Base-by-base conservation (phyloP, 2,797 vertebrate species). In the Gallinago solitaria region DNA sequence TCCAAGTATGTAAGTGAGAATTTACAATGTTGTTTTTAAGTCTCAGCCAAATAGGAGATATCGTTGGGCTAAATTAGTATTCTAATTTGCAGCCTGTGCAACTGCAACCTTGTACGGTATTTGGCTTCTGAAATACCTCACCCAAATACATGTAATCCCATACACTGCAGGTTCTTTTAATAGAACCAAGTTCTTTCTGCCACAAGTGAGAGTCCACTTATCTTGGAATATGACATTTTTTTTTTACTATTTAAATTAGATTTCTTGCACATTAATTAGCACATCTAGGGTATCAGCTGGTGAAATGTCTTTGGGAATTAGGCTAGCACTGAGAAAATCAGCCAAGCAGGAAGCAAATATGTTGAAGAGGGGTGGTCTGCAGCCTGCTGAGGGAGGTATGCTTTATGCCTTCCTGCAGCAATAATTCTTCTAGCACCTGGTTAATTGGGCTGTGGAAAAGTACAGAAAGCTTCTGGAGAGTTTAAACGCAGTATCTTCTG, bases 251-350 rank as follows among this genome's bases (percentile, higher is more conserved):
- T 96, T 93, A 90, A 93, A 91, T 94, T 90, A 67, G 67, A 60
- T 63, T 91, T 86, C 45, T 67, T 90, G 45, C 59, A 86, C 79
- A 25, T 88, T 95, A 93, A 95, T 96, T 95, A 95, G 83, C 91
- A 85, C 73, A 82, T 88, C 41, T 54, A 81, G 61, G 67, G 83
- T 91, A 79, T 96, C 95, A 97, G 87, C 95, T 96, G 94, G 87
- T 95, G 87, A 91, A 95, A 91, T 73, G 89, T 93, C 91, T 94
- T 78, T 79, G 90, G 54, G 89, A 95, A 97, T 96, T 92, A 94
- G 79, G 30, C 53, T 88, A 83, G 47, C 67, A 20, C 64, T 76
- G 89, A 93, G 85, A 91, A 96, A 96, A 86, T 87, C 95, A 93
- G 50, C 87, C 76, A 91, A 90, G 93, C 91, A 91, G 90, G 80